These are phyloP conservation scores for Trichonephila clavipes DNA, from an alignment of 1,140 invertebrate genomes.

Conservation along the genomic window DNA sequence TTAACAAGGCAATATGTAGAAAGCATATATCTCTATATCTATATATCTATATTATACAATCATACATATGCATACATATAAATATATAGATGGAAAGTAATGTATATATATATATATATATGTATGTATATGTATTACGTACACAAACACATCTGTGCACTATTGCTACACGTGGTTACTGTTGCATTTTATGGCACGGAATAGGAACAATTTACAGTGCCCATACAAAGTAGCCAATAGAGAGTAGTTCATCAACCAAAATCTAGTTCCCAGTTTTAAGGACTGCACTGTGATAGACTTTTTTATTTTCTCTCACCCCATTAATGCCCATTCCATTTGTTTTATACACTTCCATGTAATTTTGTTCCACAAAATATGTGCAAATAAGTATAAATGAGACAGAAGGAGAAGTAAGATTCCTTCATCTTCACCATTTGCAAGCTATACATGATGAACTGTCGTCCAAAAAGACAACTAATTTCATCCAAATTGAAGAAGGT, in stretches of 20 bases:
- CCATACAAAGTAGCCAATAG: slow-evolving; percentile 74
- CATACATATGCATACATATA: slow-evolving; percentile 65
- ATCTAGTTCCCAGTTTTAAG: slow-evolving; percentile 73
- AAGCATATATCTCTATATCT: slow-evolving; percentile 62
- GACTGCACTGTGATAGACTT: slow-evolving; percentile 76
- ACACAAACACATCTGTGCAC: slow-evolving; percentile 70
- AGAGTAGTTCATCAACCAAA: slow-evolving; percentile 69
- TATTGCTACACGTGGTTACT: slow-evolving; percentile 70
- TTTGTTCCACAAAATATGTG: slow-evolving; percentile 70
- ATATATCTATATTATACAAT: slow-evolving; percentile 72
- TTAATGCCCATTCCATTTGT: slow-evolving; percentile 75
- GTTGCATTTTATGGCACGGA: slow-evolving; percentile 75
- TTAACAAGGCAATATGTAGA: slow-evolving; percentile 71
- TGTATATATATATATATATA: slow-evolving; percentile 51
- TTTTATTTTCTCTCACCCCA: slow-evolving; percentile 72
- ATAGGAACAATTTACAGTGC: slow-evolving; percentile 75
- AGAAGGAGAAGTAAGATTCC: slow-evolving; percentile 43
- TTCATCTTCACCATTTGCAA: slow-evolving; percentile 73
- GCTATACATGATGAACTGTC: slow-evolving; percentile 70
- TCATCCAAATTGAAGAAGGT: slow-evolving; percentile 72
- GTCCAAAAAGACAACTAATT: slow-evolving; percentile 74
- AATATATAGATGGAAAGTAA: slow-evolving; percentile 49
- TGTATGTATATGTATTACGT: slow-evolving; percentile 50
- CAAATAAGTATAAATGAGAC: slow-evolving; percentile 65
- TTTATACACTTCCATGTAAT: slow-evolving; percentile 76